Base-by-base conservation (phyloP, 1,140 invertebrate genomes). In the Drosophila santomea region DNA sequence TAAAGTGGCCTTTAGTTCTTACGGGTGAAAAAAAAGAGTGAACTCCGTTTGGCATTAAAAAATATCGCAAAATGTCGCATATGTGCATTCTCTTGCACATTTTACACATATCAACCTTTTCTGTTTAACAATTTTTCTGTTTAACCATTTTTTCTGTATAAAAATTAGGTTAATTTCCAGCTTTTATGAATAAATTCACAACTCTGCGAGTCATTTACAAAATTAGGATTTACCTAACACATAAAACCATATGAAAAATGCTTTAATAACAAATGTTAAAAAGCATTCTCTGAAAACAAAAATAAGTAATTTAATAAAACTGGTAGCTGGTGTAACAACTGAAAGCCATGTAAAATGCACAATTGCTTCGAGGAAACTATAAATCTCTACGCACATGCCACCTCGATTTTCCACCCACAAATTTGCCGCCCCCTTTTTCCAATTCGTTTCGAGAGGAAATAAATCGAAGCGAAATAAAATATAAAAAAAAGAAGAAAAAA, bases 401-500 rank as follows among this genome's bases (percentile, higher is more conserved):
- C 20, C 20, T 44, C 8, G 43, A 12, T 17, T 45, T 17, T 25
- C 38, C 23, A n/a, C 10, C 6, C n/a, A n/a, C n/a, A 20, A 20
- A 1, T 11, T 32, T 23, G 1, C 5, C 20, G 17, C 10, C 35
- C 10, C 10, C 41, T 0, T 47, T 36, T 35, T 15, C 14, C 43
- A 47, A 45, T 69, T 72, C 44, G 25, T 10, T 50, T 56, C 44
- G 41, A 35, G 54, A 28, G 41, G 39, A 28, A 66, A 68, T 47
- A 59, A 58, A 73, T 56, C 23, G 47, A 57, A 57, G 55, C 62
- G 41, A 71, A 75, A 61, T 78, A 41, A 61, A 62, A 81, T 20
- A 20, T 20, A 86, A 78, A 56, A 57, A 55, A 86, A 78, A 56
- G 54, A 55, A 62, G 36, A 57, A 75, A 61, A 68, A 43, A 61